Evolutionary conservation across 2,888 invertebrate species (phyloP).

Genomic region (Pristionchus mayeri): DNA sequence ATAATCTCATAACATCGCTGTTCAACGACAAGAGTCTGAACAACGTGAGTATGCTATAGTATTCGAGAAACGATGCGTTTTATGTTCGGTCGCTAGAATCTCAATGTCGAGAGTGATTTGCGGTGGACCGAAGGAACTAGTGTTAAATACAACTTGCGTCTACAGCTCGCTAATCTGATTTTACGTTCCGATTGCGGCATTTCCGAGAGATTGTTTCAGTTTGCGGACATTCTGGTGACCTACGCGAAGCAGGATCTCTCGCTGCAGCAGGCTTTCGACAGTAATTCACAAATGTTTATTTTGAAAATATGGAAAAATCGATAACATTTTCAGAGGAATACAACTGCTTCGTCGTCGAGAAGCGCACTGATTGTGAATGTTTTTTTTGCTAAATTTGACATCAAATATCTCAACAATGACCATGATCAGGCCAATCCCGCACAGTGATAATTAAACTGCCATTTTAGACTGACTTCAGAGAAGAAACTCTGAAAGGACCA

Average conservation of each 20-base stretch:
- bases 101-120: too few species aligned
- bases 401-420: too few species aligned
- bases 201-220: neutral
- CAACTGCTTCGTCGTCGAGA: slow-evolving; percentile 11
- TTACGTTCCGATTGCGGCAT: too few species aligned
- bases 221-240: neutral
- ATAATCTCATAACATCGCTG: neutral
- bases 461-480: too few species aligned
- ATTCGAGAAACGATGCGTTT: neutral
- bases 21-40: slow-evolving; percentile 1
- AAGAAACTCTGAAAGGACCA: neutral
- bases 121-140: too few species aligned
- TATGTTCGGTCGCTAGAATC: neutral
- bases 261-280: neutral
- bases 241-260: neutral
- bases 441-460: too few species aligned
- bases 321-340: slow-evolving; percentile 45
- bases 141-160: too few species aligned
- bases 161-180: too few species aligned
- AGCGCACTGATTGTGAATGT: slow-evolving; percentile 20
- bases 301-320: too few species aligned
- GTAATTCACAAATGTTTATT: neutral
- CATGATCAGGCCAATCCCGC: too few species aligned
- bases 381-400: too few species aligned
- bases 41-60: neutral